Evolutionary conservation across 2,113 vertebrate genomes (phyloP).

Genomic region (Oncorhynchus masou): DNA sequence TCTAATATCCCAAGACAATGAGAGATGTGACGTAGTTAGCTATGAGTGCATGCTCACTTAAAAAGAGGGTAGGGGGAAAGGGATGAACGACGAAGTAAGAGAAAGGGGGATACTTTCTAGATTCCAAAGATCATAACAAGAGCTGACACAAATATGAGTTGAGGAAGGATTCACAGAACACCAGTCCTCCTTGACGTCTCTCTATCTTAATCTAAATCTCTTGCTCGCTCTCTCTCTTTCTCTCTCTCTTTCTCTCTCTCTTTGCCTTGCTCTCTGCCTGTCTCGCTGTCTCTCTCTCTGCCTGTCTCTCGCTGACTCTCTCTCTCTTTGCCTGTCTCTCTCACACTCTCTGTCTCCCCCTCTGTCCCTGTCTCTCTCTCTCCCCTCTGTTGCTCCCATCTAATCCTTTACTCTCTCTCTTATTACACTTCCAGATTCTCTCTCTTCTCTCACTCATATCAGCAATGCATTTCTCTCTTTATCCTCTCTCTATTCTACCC

Average conservation of each 20-base stretch:
- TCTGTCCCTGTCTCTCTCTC: constrained; percentile 21
- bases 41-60: constrained; percentile 9
- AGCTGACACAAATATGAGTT: constrained; percentile 11
- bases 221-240: neutral
- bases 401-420: constrained; percentile 21
- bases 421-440: constrained; percentile 11
- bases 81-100: constrained; percentile 13
- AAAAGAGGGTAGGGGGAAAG: neutral
- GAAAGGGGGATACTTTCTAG: constrained; percentile 17
- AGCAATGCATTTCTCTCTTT: neutral
- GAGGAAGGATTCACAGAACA: neutral
- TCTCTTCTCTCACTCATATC: constrained; percentile 25
- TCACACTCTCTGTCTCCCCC: neutral
- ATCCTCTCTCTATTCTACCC: neutral
- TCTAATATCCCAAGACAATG: neutral
- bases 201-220: constrained; percentile 7
- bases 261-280: neutral
- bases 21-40: neutral
- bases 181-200: neutral
- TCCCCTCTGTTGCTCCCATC: constrained; percentile 12
- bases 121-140: constrained; percentile 34
- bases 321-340: too few species aligned
- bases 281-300: neutral
- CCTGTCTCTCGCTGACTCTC: neutral
- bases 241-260: neutral